These are phyloP conservation scores for Ophion costatus DNA, from an alignment of 2,888 invertebrate genomes.

Conservation along the genomic window DNA sequence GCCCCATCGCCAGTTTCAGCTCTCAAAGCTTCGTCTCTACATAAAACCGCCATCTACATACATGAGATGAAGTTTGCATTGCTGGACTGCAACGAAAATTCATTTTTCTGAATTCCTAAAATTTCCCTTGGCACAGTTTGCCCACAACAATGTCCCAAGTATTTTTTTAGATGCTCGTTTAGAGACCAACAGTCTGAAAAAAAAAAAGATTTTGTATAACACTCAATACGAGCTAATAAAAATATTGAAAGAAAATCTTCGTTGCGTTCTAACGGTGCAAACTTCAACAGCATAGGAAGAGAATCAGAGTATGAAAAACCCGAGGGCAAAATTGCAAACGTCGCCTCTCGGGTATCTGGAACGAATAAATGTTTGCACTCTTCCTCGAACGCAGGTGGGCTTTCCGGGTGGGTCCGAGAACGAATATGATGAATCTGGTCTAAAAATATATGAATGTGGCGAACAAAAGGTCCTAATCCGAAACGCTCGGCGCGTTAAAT, in stretches of 20 bases:
- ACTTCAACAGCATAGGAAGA: neutral
- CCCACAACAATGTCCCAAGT: no score
- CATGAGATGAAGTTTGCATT: no score
- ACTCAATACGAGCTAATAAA: no score
- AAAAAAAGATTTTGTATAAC: no score
- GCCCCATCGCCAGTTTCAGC: neutral
- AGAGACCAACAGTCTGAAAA: no score
- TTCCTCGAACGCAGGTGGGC: slow-evolving; percentile 59
- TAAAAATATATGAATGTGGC: slow-evolving; percentile 66
- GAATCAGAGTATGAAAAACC: neutral
- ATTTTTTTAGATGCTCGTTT: no score
- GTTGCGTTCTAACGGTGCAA: neutral
- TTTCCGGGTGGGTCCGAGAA: slow-evolving; percentile 33
- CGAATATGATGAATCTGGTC: slow-evolving; percentile 73
- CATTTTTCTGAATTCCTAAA: no score
- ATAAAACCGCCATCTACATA: neutral
- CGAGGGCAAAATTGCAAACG: neutral
- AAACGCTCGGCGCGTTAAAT: neutral
- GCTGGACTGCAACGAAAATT: no score
- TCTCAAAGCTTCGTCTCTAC: neutral
- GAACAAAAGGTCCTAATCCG: neutral
- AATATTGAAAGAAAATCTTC: no score
- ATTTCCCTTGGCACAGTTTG: no score
- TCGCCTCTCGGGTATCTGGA: slow-evolving; percentile 45
- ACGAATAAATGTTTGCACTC: slow-evolving; percentile 46